phyloP scores from a whole-genome alignment of 2,113 vertebrate species.

The Geococcyx californianus region DNA sequence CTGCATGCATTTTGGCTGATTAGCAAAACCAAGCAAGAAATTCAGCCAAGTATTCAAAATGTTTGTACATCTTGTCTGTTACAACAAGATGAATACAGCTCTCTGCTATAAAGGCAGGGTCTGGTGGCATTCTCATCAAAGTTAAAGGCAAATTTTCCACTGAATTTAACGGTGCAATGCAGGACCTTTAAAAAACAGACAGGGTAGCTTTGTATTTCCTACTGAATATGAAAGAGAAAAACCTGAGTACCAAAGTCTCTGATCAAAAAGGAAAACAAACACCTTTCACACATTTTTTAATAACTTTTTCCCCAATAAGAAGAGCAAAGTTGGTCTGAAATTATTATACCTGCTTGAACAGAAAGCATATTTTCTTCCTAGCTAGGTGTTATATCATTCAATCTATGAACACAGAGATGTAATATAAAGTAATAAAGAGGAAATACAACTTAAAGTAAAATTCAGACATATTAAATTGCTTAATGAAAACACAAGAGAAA shows the following conservation, averaged over 20 bases:
- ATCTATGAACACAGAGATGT: slow-evolving; percentile 52
- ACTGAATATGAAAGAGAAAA: slow-evolving; percentile 29
- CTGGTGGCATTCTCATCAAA: background rate
- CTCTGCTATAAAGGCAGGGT: background rate
- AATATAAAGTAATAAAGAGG: slow-evolving; percentile 74
- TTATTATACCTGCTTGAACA: slow-evolving; percentile 60
- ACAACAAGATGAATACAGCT: background rate
- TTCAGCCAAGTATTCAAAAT: background rate
- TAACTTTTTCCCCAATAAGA: slow-evolving; percentile 56
- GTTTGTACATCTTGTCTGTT: background rate
- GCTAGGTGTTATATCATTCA: slow-evolving; percentile 63
- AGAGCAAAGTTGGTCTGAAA: slow-evolving; percentile 44
- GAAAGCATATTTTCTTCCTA: slow-evolving; percentile 58
- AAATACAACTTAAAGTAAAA: slow-evolving; percentile 62
- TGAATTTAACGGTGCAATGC: background rate
- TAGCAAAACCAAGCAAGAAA: background rate
- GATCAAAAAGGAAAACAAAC: slow-evolving; percentile 44
- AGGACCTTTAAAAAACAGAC: slow-evolving; percentile 2
- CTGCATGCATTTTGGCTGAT: background rate
- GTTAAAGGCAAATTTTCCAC: background rate
- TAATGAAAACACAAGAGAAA: slow-evolving; percentile 67
- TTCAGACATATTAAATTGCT: slow-evolving; percentile 68
- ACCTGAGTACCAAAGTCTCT: background rate
- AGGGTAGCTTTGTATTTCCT: slow-evolving; percentile 20
- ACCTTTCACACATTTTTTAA: background rate